These are phyloP conservation scores for Menidia beryllina DNA, from an alignment of 2,113 vertebrate species.

Conservation along the genomic window DNA sequence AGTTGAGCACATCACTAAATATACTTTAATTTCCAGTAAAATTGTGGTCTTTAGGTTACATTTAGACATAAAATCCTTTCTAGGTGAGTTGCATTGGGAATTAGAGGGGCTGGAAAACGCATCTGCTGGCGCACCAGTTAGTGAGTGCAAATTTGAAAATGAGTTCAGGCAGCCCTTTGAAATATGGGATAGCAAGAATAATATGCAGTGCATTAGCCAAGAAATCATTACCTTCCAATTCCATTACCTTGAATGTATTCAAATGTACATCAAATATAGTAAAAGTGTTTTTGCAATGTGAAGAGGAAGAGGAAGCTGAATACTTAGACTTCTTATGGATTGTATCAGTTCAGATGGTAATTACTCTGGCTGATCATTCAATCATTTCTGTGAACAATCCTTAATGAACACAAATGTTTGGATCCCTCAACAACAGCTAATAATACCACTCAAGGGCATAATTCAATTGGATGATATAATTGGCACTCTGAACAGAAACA, in stretches of 20 bases:
- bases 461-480: constrained; percentile 70
- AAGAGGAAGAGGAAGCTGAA: constrained; percentile 12
- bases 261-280: neutral
- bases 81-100: constrained; percentile 1
- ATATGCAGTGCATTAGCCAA: neutral
- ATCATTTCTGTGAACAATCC: constrained; percentile 54
- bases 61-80: constrained; percentile 7
- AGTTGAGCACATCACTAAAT: no score
- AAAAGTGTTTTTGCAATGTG: neutral
- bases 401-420: constrained; percentile 73
- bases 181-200: constrained; percentile 5
- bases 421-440: constrained; percentile 62
- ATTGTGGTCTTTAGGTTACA: neutral
- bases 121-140: constrained; percentile 7
- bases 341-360: constrained; percentile 54
- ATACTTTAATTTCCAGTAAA: no score
- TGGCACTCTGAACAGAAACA: constrained; percentile 60
- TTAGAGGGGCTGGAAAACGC: constrained; percentile 27
- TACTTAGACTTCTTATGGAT: constrained; percentile 31
- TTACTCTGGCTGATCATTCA: constrained; percentile 54
- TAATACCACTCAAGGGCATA: constrained; percentile 69
- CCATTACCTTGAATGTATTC: neutral
- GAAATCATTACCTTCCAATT: constrained; percentile 1
- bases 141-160: constrained; percentile 18
- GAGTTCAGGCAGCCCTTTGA: constrained; percentile 7